Conservation (phyloP, 2,113 vertebrate genomes). For the Stigmatopora nigra region DNA sequence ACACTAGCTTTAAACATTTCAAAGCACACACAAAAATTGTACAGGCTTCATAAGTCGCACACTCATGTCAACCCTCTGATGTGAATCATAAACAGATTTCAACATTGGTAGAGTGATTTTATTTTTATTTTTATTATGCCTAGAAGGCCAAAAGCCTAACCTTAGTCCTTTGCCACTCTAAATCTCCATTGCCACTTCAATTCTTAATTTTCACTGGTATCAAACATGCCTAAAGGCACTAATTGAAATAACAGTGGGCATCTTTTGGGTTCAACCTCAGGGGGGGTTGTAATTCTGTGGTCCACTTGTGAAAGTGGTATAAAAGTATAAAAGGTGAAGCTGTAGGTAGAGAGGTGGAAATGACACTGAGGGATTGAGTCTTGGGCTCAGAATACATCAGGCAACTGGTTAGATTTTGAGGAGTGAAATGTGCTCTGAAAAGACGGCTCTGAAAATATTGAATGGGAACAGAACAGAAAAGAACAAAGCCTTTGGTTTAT, state of each 20-base stretch:
- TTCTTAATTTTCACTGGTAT: constrained; percentile 26
- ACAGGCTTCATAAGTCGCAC: constrained; percentile 32
- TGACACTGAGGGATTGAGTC: constrained; percentile 28
- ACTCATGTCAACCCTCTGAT: constrained; percentile 33
- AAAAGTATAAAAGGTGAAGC: constrained; percentile 41
- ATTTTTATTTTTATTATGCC: constrained; percentile 41
- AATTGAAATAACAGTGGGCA: constrained; percentile 33
- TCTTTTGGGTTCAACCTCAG: constrained; percentile 39
- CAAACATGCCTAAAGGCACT: constrained; percentile 29
- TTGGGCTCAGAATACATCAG: constrained; percentile 24
- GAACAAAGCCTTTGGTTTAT: constrained; percentile 14
- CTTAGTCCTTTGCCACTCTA: constrained; percentile 26
- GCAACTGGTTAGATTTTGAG: constrained; percentile 13
- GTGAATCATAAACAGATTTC: constrained; percentile 40
- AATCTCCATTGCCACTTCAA: constrained; percentile 16
- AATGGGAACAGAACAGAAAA: constrained; percentile 11
- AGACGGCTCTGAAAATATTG: constrained; percentile 27
- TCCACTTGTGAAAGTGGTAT: constrained; percentile 39
- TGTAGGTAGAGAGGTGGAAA: constrained; percentile 31
- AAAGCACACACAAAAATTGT: constrained; percentile 27
- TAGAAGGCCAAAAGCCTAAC: constrained; percentile 22
- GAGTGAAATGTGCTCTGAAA: constrained; percentile 28
- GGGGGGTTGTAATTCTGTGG: constrained; percentile 42
- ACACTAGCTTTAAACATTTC: constrained; percentile 9
- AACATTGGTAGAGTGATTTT: constrained; percentile 25